Evolutionary conservation across 2,113 vertebrate species (phyloP).

Genomic region (Geococcyx californianus): DNA sequence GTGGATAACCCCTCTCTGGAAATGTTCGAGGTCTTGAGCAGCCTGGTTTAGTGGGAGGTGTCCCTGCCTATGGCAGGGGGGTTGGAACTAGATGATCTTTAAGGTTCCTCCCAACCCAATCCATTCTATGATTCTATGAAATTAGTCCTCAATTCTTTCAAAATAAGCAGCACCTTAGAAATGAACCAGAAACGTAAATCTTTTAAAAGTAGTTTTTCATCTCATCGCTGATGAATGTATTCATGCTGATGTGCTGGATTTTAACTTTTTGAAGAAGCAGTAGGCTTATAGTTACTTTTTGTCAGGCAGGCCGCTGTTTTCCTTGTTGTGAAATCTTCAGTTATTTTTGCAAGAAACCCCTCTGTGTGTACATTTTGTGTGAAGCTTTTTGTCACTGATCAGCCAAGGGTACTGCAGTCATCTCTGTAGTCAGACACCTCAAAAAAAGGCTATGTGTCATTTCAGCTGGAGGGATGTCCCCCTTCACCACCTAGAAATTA

Average conservation of each 20-base stretch:
- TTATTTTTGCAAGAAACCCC: background rate
- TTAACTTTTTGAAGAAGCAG: background rate
- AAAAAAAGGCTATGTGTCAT: rapidly evolving
- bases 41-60: too few relatives aligned
- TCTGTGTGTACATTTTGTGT: background rate
- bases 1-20: too few relatives aligned
- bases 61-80: too few relatives aligned
- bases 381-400: background rate
- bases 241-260: background rate
- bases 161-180: background rate
- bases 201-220: background rate
- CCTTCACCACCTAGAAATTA: background rate
- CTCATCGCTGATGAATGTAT: background rate
- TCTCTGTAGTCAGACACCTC: background rate
- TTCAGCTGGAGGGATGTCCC: background rate
- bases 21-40: too few relatives aligned
- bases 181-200: background rate
- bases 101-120: too few relatives aligned
- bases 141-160: too few relatives aligned
- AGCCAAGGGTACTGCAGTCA: too few relatives aligned
- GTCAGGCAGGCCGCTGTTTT: background rate
- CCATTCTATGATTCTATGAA: too few relatives aligned
- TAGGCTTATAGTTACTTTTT: background rate
- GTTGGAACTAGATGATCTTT: too few relatives aligned
- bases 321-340: background rate